Conservation (phyloP, 2,113 vertebrate genomes). For the Triplophysa rosa region DNA sequence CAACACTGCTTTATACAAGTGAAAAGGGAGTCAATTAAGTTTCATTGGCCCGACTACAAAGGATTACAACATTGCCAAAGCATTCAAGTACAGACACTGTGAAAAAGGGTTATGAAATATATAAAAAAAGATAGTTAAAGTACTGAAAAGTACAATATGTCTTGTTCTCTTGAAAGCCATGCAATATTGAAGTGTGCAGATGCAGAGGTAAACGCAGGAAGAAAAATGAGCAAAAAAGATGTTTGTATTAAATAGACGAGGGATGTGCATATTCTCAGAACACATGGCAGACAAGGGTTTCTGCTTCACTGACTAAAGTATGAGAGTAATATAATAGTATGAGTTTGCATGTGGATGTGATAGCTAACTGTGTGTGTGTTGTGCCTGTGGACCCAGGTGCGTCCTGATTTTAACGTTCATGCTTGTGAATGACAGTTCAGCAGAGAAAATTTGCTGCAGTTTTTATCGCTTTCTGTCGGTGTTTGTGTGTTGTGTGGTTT, state of each 20-base stretch:
- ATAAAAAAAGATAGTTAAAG: not conserved
- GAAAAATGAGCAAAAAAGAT: constrained; percentile 33
- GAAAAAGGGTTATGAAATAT: not conserved
- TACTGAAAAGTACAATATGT: not conserved
- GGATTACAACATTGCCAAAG: not conserved
- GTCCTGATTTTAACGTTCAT: constrained; percentile 28
- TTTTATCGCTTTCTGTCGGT: not conserved
- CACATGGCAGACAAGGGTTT: not conserved
- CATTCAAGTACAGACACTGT: not conserved
- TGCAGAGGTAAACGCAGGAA: constrained; percentile 34
- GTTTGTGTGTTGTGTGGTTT: constrained; percentile 26
- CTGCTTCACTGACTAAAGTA: constrained; percentile 20
- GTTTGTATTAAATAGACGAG: constrained; percentile 33
- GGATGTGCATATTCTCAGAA: constrained; percentile 7
- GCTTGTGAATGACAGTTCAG: constrained; percentile 17
- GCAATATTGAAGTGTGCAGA: constrained; percentile 34
- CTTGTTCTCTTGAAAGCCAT: constrained; percentile 4
- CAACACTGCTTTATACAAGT: not conserved
- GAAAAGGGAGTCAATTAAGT: constrained; percentile 5
- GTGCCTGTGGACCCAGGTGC: constrained; percentile 23
- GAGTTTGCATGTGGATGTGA: not conserved
- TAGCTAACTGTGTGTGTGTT: not conserved
- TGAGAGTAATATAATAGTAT: not conserved
- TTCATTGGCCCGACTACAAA: not conserved
- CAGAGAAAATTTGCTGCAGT: not conserved